phyloP scores from a whole-genome alignment of 2,797 vertebrate genomes.

The Pantherophis vulpinus region DNA sequence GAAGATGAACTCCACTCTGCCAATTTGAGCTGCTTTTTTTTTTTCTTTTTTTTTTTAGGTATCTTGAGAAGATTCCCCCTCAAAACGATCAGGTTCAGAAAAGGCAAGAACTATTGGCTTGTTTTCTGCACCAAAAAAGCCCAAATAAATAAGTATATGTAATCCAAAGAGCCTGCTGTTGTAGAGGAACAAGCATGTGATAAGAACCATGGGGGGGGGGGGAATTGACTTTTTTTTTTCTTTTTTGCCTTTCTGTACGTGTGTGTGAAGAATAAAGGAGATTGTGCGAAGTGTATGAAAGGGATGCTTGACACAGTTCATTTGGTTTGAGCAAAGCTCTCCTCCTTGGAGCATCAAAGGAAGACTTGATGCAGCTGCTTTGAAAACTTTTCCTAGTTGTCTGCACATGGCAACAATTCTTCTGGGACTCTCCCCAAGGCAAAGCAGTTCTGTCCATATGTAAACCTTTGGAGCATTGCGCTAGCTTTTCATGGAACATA shows the following conservation, averaged over 20 bases:
- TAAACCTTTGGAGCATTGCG: neutral
- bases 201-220: neutral
- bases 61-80: neutral
- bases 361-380: neutral
- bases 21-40: neutral
- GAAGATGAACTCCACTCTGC: constrained; percentile 3
- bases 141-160: neutral
- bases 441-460: neutral
- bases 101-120: neutral
- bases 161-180: neutral
- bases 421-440: neutral
- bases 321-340: neutral
- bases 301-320: neutral
- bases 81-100: neutral
- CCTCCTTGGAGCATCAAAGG: neutral
- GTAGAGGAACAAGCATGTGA: neutral
- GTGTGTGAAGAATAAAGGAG: neutral
- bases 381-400: neutral
- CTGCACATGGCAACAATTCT: neutral
- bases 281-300: neutral
- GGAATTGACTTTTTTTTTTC: neutral
- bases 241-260: neutral
- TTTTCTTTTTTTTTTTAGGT: neutral
- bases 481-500: neutral
- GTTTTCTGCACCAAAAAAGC: neutral